These are phyloP conservation scores for Saxicola maurus DNA, from an alignment of 2,797 vertebrate genomes.

Conservation along the genomic window DNA sequence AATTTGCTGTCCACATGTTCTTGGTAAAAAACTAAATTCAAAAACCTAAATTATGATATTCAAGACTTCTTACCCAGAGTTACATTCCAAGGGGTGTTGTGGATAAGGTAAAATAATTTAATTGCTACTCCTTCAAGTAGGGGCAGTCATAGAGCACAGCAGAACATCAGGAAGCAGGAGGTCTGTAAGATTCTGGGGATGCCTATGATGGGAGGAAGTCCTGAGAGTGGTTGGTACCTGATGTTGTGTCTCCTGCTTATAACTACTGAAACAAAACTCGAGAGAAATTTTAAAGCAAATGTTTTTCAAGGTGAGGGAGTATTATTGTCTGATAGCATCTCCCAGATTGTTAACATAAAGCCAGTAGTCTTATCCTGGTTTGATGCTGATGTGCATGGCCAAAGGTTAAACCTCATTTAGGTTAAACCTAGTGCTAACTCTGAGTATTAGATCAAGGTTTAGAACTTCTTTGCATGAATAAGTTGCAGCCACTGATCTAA, in stretches of 20 bases:
- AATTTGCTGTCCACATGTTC: background rate
- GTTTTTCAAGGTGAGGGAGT: background rate
- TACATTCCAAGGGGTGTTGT: background rate
- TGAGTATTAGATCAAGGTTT: background rate
- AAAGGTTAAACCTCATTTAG: background rate
- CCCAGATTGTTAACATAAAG: accelerated
- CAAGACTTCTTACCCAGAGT: background rate
- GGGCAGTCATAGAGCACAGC: background rate
- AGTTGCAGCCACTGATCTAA: background rate
- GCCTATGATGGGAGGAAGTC: background rate
- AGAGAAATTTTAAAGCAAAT: background rate
- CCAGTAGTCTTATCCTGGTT: background rate
- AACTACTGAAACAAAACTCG: background rate
- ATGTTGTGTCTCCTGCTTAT: background rate
- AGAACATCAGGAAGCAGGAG: background rate
- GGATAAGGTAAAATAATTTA: background rate
- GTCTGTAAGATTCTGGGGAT: background rate
- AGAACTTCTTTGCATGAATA: background rate
- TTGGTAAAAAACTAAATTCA: background rate
- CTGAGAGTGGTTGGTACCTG: background rate
- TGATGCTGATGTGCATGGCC: background rate
- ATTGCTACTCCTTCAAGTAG: background rate
- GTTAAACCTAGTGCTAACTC: background rate
- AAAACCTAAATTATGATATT: background rate
- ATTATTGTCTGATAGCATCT: background rate